A percentile compares a stretch with the other conserved stretches of the same genome.
Evolutionary conservation across 2,797 vertebrate genomes (phyloP).

Genomic region (Crocidura indochinensis): DNA sequence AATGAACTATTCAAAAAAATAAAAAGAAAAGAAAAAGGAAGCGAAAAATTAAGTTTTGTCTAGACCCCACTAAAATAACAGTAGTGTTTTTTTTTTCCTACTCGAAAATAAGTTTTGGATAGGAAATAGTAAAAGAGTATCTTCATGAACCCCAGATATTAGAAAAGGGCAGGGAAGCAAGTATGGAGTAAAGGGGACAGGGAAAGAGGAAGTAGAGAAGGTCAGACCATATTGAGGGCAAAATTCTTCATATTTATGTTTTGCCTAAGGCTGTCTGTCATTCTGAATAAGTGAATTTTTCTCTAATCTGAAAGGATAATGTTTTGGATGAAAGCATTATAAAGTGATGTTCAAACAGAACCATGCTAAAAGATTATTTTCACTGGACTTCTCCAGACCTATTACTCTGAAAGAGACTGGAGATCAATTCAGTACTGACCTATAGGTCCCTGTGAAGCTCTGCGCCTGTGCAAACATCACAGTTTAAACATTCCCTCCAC

Average conservation of each 20-base stretch:
- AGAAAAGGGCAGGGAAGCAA: neutral
- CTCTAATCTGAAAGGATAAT: constrained; percentile 59
- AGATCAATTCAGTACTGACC: constrained; percentile 64
- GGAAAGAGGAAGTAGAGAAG: neutral
- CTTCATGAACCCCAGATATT: neutral
- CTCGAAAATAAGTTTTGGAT: neutral
- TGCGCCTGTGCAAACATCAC: constrained; percentile 70
- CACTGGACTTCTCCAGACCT: constrained; percentile 65
- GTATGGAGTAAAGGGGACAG: rapidly evolving
- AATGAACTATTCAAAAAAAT: neutral
- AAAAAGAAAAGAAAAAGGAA: neutral
- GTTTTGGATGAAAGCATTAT: constrained; percentile 62
- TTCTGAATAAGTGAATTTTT: constrained; percentile 78
- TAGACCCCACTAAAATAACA: neutral
- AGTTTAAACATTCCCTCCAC: constrained; percentile 71
- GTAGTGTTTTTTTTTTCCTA: neutral
- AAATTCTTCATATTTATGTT: neutral
- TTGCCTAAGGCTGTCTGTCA: constrained; percentile 56
- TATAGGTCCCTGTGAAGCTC: constrained; percentile 61
- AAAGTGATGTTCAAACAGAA: constrained; percentile 68
- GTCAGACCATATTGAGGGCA: constrained; percentile 1
- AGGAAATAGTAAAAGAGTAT: neutral
- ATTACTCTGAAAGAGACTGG: constrained; percentile 75
- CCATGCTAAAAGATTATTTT: constrained; percentile 82
- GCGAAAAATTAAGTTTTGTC: neutral